These are phyloP conservation scores for Toxotes lorentzi DNA, from an alignment of 2,797 vertebrate species.

Conservation along the genomic window DNA sequence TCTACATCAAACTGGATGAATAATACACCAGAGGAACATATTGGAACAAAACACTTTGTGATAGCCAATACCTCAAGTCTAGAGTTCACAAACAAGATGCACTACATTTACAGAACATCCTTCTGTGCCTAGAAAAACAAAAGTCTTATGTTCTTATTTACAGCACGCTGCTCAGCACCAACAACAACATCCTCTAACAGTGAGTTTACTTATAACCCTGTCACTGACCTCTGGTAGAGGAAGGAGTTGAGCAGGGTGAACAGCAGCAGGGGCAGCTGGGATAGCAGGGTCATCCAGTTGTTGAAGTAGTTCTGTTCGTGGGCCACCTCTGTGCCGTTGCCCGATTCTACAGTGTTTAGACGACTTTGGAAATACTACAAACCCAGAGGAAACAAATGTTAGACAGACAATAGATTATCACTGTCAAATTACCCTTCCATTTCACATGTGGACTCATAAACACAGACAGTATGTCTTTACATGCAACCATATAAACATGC, in stretches of 20 bases:
- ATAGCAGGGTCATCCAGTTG: constrained; percentile 93
- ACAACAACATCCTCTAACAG: not conserved
- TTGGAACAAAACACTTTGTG: not conserved
- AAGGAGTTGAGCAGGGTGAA: constrained; percentile 94
- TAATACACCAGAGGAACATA: not conserved
- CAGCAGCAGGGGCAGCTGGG: constrained; percentile 92
- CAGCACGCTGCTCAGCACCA: not conserved
- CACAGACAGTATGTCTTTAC: not conserved
- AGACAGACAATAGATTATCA: not conserved
- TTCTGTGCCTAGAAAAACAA: not conserved
- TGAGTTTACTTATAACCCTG: not conserved
- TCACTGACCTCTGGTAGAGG: constrained; percentile 90
- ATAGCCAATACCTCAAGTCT: not conserved
- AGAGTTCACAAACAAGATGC: too few relatives aligned
- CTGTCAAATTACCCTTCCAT: not conserved
- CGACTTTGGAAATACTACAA: constrained; percentile 89
- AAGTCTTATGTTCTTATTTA: not conserved
- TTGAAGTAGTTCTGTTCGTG: constrained; percentile 87
- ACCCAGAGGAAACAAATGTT: not conserved
- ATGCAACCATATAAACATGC: not conserved
- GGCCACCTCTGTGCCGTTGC: constrained; percentile 63
- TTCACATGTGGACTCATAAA: not conserved
- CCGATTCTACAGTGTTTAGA: constrained; percentile 71
- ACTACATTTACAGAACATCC: not conserved
- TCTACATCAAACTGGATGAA: not conserved